These are phyloP conservation scores for Oscheius sp. DNA, from an alignment of 2,888 invertebrate species.

Conservation along the genomic window DNA sequence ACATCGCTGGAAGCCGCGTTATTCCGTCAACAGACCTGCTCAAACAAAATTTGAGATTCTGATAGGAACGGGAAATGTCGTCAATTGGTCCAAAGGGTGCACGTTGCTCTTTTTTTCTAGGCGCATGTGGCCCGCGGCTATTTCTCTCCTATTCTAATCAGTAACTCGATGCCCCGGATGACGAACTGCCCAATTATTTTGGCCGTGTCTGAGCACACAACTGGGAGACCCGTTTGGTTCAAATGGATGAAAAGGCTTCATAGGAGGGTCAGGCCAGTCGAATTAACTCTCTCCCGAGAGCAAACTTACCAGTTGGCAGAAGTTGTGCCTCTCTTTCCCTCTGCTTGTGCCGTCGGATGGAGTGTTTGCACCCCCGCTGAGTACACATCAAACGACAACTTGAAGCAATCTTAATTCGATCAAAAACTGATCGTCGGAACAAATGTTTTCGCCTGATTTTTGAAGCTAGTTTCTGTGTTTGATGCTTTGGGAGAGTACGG, in stretches of 20 bases:
- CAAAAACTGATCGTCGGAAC: conserved; percentile 5
- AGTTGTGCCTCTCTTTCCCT: background rate
- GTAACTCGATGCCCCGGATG: too few species aligned
- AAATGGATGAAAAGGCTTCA: background rate
- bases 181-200: too few species aligned
- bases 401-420: conserved; percentile 31
- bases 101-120: too few species aligned
- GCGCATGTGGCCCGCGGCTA: too few species aligned
- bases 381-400: conserved; percentile 25
- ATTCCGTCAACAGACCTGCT: conserved; percentile 22
- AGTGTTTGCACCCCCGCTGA: conserved; percentile 35
- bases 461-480: too few species aligned
- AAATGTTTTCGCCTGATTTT: background rate
- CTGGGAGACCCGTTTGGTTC: too few species aligned
- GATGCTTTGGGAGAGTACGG: too few species aligned
- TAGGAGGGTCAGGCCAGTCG: conserved; percentile 3
- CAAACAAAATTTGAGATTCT: conserved; percentile 26
- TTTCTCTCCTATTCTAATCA: too few species aligned
- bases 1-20: background rate
- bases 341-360: background rate
- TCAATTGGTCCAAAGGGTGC: too few species aligned
- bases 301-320: conserved; percentile 27
- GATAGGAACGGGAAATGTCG: background rate
- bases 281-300: background rate
- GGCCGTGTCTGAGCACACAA: too few species aligned